phyloP scores from a whole-genome alignment of 2,113 vertebrate species.

The Pipa parva region DNA sequence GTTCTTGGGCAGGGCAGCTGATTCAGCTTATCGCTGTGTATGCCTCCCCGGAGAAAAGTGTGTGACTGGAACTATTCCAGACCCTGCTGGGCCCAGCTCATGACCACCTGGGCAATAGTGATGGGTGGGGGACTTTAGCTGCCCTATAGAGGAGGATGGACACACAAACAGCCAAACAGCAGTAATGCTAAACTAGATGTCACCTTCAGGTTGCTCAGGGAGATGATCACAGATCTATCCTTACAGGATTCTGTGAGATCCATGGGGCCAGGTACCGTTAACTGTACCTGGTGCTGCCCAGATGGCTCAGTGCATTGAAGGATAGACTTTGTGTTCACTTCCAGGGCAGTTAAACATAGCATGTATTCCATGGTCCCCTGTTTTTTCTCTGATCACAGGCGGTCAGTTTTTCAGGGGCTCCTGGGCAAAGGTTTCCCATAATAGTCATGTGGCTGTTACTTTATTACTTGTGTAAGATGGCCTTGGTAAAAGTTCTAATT shows the following conservation, averaged over 20 bases:
- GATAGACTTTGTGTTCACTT: not conserved
- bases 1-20: constrained; percentile 3
- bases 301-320: not conserved
- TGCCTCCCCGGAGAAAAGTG: not conserved
- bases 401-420: not conserved
- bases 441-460: no score
- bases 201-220: no score
- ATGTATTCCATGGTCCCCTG: not conserved
- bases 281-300: not conserved
- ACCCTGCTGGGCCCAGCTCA: not conserved
- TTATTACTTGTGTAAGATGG: no score
- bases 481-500: no score
- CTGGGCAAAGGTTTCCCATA: not conserved
- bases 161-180: no score
- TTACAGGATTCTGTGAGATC: no score
- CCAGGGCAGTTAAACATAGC: not conserved
- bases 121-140: not conserved
- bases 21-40: not conserved
- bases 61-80: constrained; percentile 3
- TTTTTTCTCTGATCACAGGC: not conserved
- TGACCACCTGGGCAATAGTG: not conserved
- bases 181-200: no score
- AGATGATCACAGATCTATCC: no score
- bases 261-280: no score
- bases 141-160: not conserved